Evolutionary conservation across 2,113 vertebrate genomes (phyloP).

Genomic region (Noturus placidus): DNA sequence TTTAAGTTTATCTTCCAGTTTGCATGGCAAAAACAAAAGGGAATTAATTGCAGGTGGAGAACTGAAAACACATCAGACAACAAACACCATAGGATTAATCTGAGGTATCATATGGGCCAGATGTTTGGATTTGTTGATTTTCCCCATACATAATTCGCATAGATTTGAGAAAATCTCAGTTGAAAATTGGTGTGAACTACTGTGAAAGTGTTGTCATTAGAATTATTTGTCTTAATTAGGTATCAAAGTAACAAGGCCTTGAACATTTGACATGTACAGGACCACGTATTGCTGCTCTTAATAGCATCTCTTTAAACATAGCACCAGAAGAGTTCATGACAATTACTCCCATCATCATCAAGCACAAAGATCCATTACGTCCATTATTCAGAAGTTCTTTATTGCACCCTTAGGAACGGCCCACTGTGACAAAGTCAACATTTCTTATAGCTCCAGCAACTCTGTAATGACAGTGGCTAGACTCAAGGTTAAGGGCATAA

Average conservation of each 20-base stretch:
- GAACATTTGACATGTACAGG: not conserved
- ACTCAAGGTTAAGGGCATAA: constrained; percentile 49
- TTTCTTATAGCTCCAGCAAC: constrained; percentile 25
- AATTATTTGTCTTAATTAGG: not conserved
- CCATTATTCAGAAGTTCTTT: constrained; percentile 36
- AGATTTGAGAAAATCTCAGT: not conserved
- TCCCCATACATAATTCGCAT: not conserved
- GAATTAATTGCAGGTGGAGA: not conserved
- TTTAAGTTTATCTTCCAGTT: not conserved
- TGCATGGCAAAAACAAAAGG: no score
- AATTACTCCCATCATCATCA: constrained; percentile 35
- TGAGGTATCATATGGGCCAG: not conserved
- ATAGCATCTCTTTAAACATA: not conserved
- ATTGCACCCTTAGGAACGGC: constrained; percentile 34
- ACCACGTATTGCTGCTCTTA: not conserved
- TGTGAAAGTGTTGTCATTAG: not conserved
- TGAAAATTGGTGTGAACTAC: not conserved
- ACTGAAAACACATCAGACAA: not conserved
- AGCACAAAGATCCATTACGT: constrained; percentile 25
- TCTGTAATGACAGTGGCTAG: constrained; percentile 39
- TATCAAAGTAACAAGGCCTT: not conserved
- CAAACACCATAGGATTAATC: not conserved
- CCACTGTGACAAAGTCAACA: constrained; percentile 45
- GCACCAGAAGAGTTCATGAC: constrained; percentile 17
- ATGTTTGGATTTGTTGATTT: not conserved